phyloP scores from a whole-genome alignment of 2,888 invertebrate species.

The Dryococelus australis region DNA sequence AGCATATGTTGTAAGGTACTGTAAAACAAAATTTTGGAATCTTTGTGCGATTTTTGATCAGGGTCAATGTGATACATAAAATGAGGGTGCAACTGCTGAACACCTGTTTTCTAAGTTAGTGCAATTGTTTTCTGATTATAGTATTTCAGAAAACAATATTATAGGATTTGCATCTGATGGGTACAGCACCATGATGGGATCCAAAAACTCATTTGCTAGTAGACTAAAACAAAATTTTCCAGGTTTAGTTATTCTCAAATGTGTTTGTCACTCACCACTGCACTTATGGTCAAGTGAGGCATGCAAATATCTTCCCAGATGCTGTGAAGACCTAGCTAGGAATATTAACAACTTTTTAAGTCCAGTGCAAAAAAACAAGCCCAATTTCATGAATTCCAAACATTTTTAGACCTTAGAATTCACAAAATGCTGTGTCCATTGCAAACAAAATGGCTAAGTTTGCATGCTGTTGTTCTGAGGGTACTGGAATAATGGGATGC shows the following conservation, averaged over 20 bases:
- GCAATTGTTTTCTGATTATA: too few relatives aligned
- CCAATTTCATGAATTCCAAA: slow-evolving; percentile 47
- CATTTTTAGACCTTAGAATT: slow-evolving; percentile 45
- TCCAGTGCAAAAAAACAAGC: slow-evolving; percentile 48
- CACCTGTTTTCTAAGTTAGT: too few relatives aligned
- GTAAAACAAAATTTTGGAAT: too few relatives aligned
- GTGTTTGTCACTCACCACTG: slow-evolving; percentile 52
- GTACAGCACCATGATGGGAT: slow-evolving; percentile 50
- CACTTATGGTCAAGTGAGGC: slow-evolving; percentile 53
- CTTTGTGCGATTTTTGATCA: too few relatives aligned
- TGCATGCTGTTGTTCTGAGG: slow-evolving; percentile 37
- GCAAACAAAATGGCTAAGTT: slow-evolving; percentile 51
- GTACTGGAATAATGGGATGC: slow-evolving; percentile 40
- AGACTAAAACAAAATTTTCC: slow-evolving; percentile 45
- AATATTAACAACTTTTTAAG: slow-evolving; percentile 50
- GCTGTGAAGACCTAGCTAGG: slow-evolving; percentile 51
- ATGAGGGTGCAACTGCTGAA: too few relatives aligned
- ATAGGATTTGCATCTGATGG: too few relatives aligned
- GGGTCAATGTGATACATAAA: too few relatives aligned
- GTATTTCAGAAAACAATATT: too few relatives aligned
- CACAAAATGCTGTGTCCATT: slow-evolving; percentile 50
- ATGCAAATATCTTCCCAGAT: slow-evolving; percentile 50
- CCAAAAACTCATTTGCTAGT: slow-evolving; percentile 50
- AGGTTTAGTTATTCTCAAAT: slow-evolving; percentile 51
- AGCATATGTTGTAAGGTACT: too few relatives aligned